Conservation (phyloP, 2,888 invertebrate species). For the Gymnocheta viridis region DNA sequence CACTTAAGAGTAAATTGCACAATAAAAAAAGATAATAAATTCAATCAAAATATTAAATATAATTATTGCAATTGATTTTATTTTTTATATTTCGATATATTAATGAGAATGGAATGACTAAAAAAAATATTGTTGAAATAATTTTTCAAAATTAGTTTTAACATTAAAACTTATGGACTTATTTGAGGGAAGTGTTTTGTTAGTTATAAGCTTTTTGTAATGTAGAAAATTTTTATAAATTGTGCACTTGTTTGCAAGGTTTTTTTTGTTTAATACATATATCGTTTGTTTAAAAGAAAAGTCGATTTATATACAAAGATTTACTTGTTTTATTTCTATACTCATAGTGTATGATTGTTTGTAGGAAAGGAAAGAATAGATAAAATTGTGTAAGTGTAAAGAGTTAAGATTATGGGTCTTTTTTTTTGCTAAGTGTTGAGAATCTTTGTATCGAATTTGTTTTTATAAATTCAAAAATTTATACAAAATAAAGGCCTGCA, state of each 20-base stretch:
- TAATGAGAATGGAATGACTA: conserved; percentile 56
- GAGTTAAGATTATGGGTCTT: neutral
- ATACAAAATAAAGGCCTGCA: too few relatives aligned
- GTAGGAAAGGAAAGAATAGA: neutral
- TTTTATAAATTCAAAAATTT: too few relatives aligned
- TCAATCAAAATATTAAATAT: conserved; percentile 25
- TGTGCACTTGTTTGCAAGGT: conserved; percentile 67
- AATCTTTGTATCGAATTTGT: too few relatives aligned
- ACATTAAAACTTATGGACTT: conserved; percentile 49
- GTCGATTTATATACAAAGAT: conserved; percentile 63
- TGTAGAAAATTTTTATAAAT: conserved; percentile 27
- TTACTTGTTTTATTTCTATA: conserved; percentile 45
- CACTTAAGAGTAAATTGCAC: conserved; percentile 59
- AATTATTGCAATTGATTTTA: conserved; percentile 41
- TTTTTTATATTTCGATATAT: conserved; percentile 10
- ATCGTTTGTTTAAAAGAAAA: conserved; percentile 43
- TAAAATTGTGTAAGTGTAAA: neutral
- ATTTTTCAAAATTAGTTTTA: neutral
- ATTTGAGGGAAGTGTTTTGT: conserved; percentile 29
- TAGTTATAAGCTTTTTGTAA: conserved; percentile 1
- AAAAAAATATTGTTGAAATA: conserved; percentile 12
- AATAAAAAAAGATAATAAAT: neutral
- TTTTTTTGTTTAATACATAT: conserved; percentile 21
- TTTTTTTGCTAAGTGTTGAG: too few relatives aligned
- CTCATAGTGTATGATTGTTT: conserved; percentile 56